A percentile compares a stretch with the other conserved stretches of the same genome.
Conservation (phyloP, 2,888 invertebrate species). For the Flabesymbios commensalis region DNA sequence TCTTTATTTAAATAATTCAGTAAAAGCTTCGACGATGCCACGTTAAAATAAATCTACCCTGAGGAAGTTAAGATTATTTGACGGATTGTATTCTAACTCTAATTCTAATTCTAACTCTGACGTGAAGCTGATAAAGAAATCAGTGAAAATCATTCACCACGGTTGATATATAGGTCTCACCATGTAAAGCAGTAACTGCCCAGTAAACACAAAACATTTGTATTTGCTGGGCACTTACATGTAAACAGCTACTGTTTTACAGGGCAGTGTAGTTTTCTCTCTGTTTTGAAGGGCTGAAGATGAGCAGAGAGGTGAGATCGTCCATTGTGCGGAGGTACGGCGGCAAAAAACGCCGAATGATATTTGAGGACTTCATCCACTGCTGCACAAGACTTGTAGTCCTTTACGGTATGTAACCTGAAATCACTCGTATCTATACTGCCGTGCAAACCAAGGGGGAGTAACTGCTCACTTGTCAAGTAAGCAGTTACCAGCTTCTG, state of each 20-base stretch:
- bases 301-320: conserved; percentile 85
- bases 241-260: not conserved
- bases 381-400: conserved; percentile 88
- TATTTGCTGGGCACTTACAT: not conserved
- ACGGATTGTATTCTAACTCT: too few relatives aligned
- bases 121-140: not conserved
- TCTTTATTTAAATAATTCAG: too few relatives aligned
- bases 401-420: conserved; percentile 85
- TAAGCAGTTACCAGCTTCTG: too few relatives aligned
- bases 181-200: not conserved
- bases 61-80: too few relatives aligned
- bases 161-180: not conserved
- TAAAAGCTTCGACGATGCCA: too few relatives aligned
- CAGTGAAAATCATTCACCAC: not conserved
- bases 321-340: conserved; percentile 89
- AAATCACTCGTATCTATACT: too few relatives aligned
- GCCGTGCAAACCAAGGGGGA: too few relatives aligned
- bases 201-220: not conserved
- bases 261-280: not conserved
- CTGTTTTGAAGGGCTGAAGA: conserved; percentile 68
- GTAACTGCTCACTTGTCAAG: too few relatives aligned
- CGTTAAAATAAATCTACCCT: too few relatives aligned
- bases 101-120: too few relatives aligned
- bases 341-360: conserved; percentile 75
- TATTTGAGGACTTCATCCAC: conserved; percentile 92